A percentile compares a stretch with the other conserved stretches of the same genome.
phyloP scores from a whole-genome alignment of 2,797 vertebrate genomes.

The Crocidura indochinensis region DNA sequence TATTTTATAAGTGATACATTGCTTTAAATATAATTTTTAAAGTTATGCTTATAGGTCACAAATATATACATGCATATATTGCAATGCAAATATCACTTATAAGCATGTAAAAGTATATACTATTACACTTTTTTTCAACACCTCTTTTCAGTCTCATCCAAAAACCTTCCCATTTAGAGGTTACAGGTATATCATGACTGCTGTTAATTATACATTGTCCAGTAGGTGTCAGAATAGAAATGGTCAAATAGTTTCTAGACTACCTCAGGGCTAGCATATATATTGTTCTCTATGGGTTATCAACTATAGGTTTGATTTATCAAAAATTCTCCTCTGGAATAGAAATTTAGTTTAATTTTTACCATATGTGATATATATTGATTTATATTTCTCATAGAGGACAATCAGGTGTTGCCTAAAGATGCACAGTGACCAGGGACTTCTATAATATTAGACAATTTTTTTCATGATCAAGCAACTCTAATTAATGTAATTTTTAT shows the following conservation, averaged over 20 bases:
- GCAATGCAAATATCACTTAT: not conserved
- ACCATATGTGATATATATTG: constrained; percentile 34
- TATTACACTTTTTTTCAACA: too few species aligned
- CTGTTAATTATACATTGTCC: not conserved
- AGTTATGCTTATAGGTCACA: constrained; percentile 13
- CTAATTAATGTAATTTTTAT: too few species aligned
- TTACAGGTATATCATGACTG: not conserved
- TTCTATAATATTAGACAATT: not conserved
- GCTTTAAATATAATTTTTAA: not conserved
- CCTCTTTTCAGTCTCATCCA: constrained; percentile 4
- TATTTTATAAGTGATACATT: not conserved
- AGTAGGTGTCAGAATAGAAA: constrained; percentile 63
- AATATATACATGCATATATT: constrained; percentile 18
- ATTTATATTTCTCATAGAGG: constrained; percentile 3
- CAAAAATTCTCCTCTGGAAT: not conserved
- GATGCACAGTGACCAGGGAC: not conserved
- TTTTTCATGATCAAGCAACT: too few species aligned
- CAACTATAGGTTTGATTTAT: not conserved
- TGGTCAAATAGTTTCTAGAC: constrained; percentile 4
- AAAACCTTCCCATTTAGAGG: not conserved
- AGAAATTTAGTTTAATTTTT: constrained; percentile 46
- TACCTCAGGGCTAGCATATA: not conserved
- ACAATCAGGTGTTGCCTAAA: not conserved
- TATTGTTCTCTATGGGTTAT: not conserved
- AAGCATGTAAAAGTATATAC: too few species aligned